phyloP scores from a whole-genome alignment of 1,140 invertebrate genomes.

The Drosophila lowei region DNA sequence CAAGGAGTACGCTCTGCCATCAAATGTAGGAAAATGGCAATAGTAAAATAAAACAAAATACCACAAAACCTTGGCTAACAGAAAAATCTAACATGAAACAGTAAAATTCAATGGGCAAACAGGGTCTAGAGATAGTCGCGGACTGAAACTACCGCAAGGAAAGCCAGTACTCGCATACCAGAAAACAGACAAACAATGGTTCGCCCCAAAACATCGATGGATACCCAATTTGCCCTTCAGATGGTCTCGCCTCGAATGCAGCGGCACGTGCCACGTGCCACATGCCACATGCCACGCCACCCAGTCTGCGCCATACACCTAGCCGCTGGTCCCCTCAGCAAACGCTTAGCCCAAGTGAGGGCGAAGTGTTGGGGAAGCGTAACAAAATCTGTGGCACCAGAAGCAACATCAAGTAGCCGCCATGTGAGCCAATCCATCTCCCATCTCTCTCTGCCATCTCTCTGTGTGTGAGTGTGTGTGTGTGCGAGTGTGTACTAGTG shows the following conservation, averaged over 20 bases:
- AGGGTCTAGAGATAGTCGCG: too few species aligned
- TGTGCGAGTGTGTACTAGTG: slow-evolving; percentile 38
- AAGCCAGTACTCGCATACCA: too few species aligned
- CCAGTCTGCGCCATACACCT: too few species aligned
- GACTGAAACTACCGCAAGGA: too few species aligned
- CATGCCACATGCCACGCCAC: not conserved
- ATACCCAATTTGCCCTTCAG: slow-evolving; percentile 40
- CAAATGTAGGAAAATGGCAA: too few species aligned
- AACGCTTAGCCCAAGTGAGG: slow-evolving; percentile 41
- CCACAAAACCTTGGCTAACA: too few species aligned
- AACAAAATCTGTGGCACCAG: slow-evolving; percentile 49
- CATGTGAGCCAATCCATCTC: slow-evolving; percentile 30
- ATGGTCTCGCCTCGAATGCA: slow-evolving; percentile 41
- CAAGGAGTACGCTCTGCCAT: too few species aligned
- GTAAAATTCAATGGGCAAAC: too few species aligned
- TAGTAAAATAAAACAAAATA: too few species aligned
- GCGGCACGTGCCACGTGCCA: slow-evolving; percentile 27
- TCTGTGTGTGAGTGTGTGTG: slow-evolving; percentile 4
- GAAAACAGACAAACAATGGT: not conserved
- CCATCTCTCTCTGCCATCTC: not conserved
- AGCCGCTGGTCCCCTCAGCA: slow-evolving; percentile 23
- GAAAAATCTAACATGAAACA: too few species aligned
- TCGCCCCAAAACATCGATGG: slow-evolving; percentile 18
- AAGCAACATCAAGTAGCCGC: slow-evolving; percentile 68
- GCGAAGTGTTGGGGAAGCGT: not conserved